phyloP scores from a whole-genome alignment of 2,797 vertebrate genomes.

The Cyclura pinguis region DNA sequence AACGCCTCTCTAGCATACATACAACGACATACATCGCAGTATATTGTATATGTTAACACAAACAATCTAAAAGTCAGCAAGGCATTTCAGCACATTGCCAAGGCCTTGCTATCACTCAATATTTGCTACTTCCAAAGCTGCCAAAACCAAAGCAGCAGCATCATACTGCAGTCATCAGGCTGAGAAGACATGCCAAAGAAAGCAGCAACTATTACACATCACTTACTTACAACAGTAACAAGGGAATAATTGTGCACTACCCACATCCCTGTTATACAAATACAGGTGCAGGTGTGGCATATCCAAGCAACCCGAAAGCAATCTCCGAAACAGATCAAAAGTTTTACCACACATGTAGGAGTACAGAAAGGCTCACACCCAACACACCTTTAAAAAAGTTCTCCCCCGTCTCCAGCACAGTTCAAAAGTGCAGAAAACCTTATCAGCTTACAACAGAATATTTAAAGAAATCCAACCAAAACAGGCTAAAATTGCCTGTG shows the following conservation, averaged over 20 bases:
- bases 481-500: background rate
- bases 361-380: slow-evolving; percentile 41
- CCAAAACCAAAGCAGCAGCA: slow-evolving; percentile 54
- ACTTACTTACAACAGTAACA: background rate
- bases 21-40: background rate
- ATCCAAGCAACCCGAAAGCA: background rate
- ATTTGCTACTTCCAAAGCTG: slow-evolving; percentile 38
- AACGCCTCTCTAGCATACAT: background rate
- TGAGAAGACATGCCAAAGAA: background rate
- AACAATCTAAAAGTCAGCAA: background rate
- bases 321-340: slow-evolving; percentile 54
- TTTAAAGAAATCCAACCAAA: background rate
- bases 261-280: background rate
- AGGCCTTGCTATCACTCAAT: slow-evolving; percentile 35
- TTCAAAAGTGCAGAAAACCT: background rate
- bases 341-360: slow-evolving; percentile 54
- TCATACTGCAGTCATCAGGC: slow-evolving; percentile 50
- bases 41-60: background rate
- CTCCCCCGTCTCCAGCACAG: slow-evolving; percentile 2
- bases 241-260: slow-evolving; percentile 14
- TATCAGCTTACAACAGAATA: background rate
- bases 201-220: background rate
- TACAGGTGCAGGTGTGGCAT: background rate
- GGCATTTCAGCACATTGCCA: background rate
- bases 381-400: slow-evolving; percentile 53